Conservation (phyloP, 2,113 vertebrate species). For the Uropsilus gracilis region DNA sequence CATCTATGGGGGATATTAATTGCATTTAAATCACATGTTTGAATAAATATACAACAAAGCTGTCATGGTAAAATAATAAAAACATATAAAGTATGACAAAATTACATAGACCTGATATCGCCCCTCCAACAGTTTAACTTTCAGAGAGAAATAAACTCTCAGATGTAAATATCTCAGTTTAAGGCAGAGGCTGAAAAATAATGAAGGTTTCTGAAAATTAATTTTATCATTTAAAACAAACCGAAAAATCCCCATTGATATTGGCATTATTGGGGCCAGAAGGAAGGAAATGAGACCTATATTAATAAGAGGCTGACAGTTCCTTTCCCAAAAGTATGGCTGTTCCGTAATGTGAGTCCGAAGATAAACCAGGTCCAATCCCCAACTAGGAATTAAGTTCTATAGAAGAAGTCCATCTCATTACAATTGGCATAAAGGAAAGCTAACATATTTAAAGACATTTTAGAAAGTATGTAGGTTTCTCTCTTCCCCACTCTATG, state of each 20-base stretch:
- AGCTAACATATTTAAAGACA: neutral
- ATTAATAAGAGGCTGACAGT: neutral
- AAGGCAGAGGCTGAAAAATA: neutral
- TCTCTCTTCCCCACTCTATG: too few relatives aligned
- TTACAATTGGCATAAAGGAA: neutral
- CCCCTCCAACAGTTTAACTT: neutral
- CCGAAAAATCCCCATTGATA: neutral
- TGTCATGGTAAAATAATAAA: neutral
- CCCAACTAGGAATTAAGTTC: neutral
- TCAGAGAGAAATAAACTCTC: neutral
- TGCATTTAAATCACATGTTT: neutral
- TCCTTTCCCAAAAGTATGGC: neutral
- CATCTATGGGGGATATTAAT: neutral
- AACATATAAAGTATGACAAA: neutral
- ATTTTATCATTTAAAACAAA: neutral
- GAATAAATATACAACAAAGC: neutral
- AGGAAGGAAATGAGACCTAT: neutral
- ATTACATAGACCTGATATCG: neutral
- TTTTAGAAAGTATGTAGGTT: neutral
- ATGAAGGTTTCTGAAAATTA: neutral
- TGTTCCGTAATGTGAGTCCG: neutral
- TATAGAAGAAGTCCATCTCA: neutral
- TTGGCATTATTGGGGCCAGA: neutral
- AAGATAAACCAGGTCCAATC: neutral
- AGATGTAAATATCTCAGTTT: neutral